Conservation (phyloP, 1,140 invertebrate species). For the Zaprionus inermis region DNA sequence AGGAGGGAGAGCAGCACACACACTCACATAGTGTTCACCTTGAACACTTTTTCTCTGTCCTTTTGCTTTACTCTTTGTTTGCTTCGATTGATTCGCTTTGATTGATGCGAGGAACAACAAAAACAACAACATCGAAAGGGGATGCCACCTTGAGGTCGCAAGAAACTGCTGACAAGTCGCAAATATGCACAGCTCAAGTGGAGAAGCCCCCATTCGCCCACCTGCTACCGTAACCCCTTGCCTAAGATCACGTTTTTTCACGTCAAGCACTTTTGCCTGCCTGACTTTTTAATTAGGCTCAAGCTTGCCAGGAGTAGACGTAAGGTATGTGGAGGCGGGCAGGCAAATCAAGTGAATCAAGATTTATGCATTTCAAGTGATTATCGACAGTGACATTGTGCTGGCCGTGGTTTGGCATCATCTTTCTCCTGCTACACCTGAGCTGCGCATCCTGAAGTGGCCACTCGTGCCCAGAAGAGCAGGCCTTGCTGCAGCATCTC, state of each 20-base stretch:
- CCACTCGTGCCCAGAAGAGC: not conserved
- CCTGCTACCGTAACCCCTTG: not conserved
- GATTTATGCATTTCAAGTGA: constrained; percentile 20
- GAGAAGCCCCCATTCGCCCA: not conserved
- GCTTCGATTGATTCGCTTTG: constrained; percentile 42
- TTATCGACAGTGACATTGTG: constrained; percentile 49
- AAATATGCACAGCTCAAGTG: constrained; percentile 37
- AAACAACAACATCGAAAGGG: not conserved
- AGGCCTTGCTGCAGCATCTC: not conserved
- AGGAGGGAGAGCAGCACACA: not conserved
- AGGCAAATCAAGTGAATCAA: constrained; percentile 10
- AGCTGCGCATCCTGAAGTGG: constrained; percentile 11
- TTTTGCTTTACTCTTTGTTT: constrained; percentile 16
- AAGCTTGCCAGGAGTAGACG: constrained; percentile 17
- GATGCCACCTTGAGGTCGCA: constrained; percentile 34
- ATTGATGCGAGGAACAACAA: constrained; percentile 22
- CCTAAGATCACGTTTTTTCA: constrained; percentile 4
- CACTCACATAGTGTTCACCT: constrained; percentile 31
- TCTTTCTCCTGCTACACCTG: not conserved
- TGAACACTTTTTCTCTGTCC: constrained; percentile 18
- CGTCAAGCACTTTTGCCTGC: constrained; percentile 23
- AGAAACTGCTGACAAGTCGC: constrained; percentile 37
- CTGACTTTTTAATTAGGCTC: constrained; percentile 44
- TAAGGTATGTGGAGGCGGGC: not conserved
- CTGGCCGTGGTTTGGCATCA: not conserved